Evolutionary conservation across 2,113 vertebrate species (phyloP), one percentile per base, ranked within the genome.

Genomic region (Syngnathus scovelli): DNA sequence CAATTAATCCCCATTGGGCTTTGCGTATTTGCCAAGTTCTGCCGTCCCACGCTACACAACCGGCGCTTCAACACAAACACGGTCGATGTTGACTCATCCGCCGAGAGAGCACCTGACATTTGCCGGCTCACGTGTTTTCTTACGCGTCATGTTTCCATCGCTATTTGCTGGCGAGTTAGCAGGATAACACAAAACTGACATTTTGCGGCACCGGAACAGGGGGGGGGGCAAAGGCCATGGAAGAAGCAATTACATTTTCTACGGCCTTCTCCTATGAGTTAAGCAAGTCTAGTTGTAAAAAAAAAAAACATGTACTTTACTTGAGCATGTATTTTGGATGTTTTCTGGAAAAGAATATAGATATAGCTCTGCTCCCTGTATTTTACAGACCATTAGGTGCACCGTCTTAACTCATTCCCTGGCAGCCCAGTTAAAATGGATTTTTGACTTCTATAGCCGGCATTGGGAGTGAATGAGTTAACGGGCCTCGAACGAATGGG

Each of bases 1-100:
- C 41, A 44, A 62, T 62, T 46, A 62, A 44, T 62, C 61, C 38
- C 61, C 61, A 44, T 62, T 19, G 41, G 61, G 13, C 12, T 62
- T 44, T 23, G 39, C n/a, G 21, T 27, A 41, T 62, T 46, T 62
- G 61, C 61, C 5, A 41, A 62, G 21, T 21, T 27, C 61, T 62
- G 11, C 39, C 21, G 39, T 44, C 55, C 55, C 55, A 18, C 27
- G 13, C 27, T 58, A 58, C 55, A 18, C 55, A 58, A 58, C 6
- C 27, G 55, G 55, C n/a, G 41, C 60, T 15, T 62, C 61, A 27
- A 27, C n/a, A 62, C 61, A 44, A 62, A 46, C 61, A 62, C 2
- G 39, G 61, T 13, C 21, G 21, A 44, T 44, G 39, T 27, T 62
- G 61, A 62, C 41, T 62, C 39, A 43, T 44, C 61, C 11, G 41